phyloP scores from a whole-genome alignment of 2,888 invertebrate genomes.

The Diaphora mendica region DNA sequence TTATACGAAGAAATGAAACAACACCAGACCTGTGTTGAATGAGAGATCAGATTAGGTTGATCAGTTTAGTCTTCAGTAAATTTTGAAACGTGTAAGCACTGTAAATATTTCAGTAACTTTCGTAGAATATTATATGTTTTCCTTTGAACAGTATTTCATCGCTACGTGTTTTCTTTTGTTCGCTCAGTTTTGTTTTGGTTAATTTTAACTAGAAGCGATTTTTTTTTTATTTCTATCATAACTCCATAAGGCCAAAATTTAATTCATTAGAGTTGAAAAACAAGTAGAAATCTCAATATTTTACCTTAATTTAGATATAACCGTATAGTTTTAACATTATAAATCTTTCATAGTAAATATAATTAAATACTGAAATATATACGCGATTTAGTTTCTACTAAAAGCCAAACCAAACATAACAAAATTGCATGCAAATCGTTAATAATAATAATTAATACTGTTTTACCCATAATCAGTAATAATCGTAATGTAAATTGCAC shows the following conservation, averaged over 20 bases:
- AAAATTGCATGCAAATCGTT: not conserved
- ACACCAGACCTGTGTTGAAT: slow-evolving; percentile 24
- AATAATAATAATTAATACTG: not conserved
- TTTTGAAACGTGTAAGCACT: slow-evolving; percentile 14
- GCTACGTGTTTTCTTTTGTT: not conserved
- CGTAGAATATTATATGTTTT: not conserved
- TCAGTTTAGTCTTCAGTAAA: slow-evolving; percentile 21
- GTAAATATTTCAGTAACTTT: slow-evolving; percentile 8
- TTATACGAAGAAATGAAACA: slow-evolving; percentile 23
- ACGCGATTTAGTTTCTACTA: too few species aligned
- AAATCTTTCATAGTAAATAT: too few species aligned
- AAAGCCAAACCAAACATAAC: not conserved
- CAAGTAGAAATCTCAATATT: too few species aligned
- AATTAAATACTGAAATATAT: too few species aligned
- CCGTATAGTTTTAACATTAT: too few species aligned
- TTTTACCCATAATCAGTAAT: not conserved
- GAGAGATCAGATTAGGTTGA: slow-evolving; percentile 27
- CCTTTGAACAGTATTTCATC: not conserved
- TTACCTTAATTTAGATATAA: too few species aligned
- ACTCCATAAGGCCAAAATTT: not conserved
- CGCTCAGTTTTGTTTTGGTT: not conserved
- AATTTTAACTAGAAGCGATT: not conserved
- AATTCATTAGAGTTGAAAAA: not conserved
- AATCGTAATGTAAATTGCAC: not conserved
- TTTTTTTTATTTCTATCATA: not conserved